Evolutionary conservation across 2,797 vertebrate species (phyloP), one percentile per base, ranked within the genome.

Genomic region (Thripadectes ignobilis): DNA sequence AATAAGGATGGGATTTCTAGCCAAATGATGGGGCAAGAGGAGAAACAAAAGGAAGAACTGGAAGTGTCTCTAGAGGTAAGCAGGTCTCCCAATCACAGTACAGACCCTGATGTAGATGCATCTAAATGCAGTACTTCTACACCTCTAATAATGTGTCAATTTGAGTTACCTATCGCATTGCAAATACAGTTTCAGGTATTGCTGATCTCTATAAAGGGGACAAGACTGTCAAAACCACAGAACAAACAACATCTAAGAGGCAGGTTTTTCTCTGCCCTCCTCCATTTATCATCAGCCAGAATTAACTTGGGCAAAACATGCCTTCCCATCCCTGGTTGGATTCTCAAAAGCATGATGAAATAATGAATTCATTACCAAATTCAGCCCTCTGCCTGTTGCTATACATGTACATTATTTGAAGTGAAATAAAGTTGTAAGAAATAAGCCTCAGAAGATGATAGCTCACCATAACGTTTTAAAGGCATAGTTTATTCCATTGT

Each of bases 241-340:
- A 77, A 75, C 62, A 92, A 95, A 81, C 77, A 83, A 58, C 65
- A 66, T 54, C 46, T 66, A 38, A 85, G 52, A 91, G 89, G 43
- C 72, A 93, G 62, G 26, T 43, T 95, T 92, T 72, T 6, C 82
- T 88, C 69, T 62, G 49, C 55, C 68, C 36, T 90, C 51, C 73
- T 95, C 66, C 41, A 68, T 90, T 94, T 78, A 85, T 69, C 76
- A 95, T 85, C 87, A 94, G 63, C 45, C 39, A 89, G 88, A 93
- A 88, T 86, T 93, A 89, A 95, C 74, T 80, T 15, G 58, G 63
- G 61, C 67, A 85, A 94, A 86, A 66, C 71, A 67, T 5, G 71
- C 71, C 78, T 88, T 79, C 48, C 57, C 29, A 48, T 91, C 29
- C 54, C 52, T 36, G 51, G 74, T 5, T 2, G 39, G 85, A 74